Evolutionary conservation across 1,140 invertebrate genomes (phyloP).

Genomic region (Maconellicoccus hirsutus): DNA sequence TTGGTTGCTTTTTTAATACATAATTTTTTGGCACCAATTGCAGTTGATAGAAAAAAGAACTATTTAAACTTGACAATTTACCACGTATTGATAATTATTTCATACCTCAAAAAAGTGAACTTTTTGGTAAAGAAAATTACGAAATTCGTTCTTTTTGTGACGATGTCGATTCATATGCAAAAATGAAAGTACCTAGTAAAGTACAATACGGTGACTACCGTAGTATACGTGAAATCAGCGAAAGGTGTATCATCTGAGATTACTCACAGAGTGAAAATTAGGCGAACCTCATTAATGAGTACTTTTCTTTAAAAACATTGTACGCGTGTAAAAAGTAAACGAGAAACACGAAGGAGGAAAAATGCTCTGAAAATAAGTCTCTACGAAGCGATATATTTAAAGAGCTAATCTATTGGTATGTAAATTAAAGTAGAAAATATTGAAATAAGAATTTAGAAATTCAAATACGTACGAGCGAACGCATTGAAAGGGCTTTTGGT

Average conservation of each 20-base stretch:
- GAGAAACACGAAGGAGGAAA: neutral
- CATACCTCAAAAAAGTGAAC: too few species aligned
- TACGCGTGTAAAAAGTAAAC: neutral
- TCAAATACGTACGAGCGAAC: neutral
- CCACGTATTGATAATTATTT: too few species aligned
- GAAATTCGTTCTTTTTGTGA: too few species aligned
- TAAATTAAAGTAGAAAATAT: constrained; percentile 10
- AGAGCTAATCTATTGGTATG: neutral
- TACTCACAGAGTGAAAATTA: neutral
- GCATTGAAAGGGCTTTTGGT: neutral
- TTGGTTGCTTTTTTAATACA: too few species aligned
- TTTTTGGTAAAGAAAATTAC: too few species aligned
- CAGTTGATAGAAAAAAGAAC: too few species aligned
- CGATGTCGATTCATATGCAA: neutral
- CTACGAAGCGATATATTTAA: too few species aligned
- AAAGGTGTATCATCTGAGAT: neutral
- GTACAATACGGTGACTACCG: neutral
- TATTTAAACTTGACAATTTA: too few species aligned
- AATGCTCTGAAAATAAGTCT: too few species aligned
- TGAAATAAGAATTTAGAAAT: neutral
- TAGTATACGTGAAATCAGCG: neutral
- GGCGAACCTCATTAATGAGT: neutral
- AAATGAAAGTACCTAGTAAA: neutral
- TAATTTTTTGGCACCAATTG: too few species aligned
- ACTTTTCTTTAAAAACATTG: neutral